Base-by-base conservation (phyloP, 2,888 invertebrate species). In the Pandemis heparana region DNA sequence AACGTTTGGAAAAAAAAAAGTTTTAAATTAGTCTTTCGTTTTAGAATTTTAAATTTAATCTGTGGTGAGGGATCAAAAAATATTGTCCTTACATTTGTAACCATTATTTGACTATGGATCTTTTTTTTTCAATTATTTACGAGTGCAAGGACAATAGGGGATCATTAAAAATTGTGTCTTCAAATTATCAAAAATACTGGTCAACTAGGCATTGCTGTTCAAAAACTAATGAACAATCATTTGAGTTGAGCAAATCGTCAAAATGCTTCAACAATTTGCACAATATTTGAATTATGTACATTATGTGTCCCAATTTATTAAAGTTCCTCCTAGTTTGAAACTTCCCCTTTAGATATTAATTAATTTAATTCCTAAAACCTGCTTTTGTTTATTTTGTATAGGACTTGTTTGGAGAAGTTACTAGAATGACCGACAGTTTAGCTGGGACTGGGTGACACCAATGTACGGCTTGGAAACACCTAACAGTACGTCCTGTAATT, bases 1-100 rank as follows among this genome's bases (percentile, higher is more conserved):
- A 91, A 90, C 89, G 84, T 89, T 89, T 86, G 86, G 83, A 82
- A 84, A 80, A 80, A 82, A 82, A 81, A 84, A 85, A 84, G 85
- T 84, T 80, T 86, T 79, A 79, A 80, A 89, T 92, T 89, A 91
- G 90, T 86, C 81, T 78, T 82, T 67, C 73, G 69, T 75, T 77
- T 76, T 78, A 79, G 78, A 78, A 79, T 75, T 77, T 74, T 78
- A 71, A 77, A 80, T 82, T 80, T 80, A 70, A 76, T 78, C 76
- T 76, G 77, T 77, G 74, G 69, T 69, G 18, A 62, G 67, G 64
- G 65, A 43, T 51, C 32, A 70, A 74, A 32, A 60, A 39, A 48
- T 46, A 39, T 41, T 62, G 39, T 18, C 39, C 61, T 65, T 70
- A 69, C 71, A 63, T 66, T 41, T 46, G 70, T 53, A 62, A 32